phyloP scores from a whole-genome alignment of 64 coral and sea anemone genomes.

The Pocillopora verrucosa region DNA sequence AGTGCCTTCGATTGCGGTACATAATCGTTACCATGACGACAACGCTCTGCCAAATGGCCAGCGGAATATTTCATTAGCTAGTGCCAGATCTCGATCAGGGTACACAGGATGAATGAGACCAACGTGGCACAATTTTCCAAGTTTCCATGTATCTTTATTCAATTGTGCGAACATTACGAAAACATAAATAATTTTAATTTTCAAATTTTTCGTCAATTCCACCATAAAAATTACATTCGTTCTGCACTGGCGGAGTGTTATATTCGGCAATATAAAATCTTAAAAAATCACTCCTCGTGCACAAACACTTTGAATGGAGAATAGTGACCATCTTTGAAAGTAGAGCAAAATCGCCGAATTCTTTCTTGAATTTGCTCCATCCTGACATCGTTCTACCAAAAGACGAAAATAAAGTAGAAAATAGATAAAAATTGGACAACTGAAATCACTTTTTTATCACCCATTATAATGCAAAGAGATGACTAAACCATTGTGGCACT shows the following conservation, averaged over 20 bases:
- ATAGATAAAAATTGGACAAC: background rate
- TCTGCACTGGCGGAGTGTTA: too few relatives aligned
- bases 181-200: too few relatives aligned
- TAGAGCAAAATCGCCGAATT: constrained; percentile 23
- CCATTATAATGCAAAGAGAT: too few relatives aligned
- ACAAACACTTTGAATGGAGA: background rate
- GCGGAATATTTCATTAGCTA: background rate
- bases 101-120: background rate
- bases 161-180: too few relatives aligned
- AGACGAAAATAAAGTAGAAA: background rate
- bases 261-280: too few relatives aligned
- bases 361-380: constrained; percentile 10
- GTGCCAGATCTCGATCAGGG: background rate
- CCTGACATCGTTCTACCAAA: constrained; percentile 19
- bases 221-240: too few relatives aligned
- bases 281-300: constrained; percentile 13
- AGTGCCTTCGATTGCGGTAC: constrained; percentile 1
- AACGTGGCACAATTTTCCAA: too few relatives aligned
- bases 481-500: too few relatives aligned
- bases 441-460: too few relatives aligned
- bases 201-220: too few relatives aligned
- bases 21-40: constrained; percentile 51
- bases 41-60: background rate
- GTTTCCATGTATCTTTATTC: too few relatives aligned
- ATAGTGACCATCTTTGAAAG: constrained; percentile 19